Conservation (phyloP, 2,113 vertebrate genomes). For the Cryptotis parvus region DNA sequence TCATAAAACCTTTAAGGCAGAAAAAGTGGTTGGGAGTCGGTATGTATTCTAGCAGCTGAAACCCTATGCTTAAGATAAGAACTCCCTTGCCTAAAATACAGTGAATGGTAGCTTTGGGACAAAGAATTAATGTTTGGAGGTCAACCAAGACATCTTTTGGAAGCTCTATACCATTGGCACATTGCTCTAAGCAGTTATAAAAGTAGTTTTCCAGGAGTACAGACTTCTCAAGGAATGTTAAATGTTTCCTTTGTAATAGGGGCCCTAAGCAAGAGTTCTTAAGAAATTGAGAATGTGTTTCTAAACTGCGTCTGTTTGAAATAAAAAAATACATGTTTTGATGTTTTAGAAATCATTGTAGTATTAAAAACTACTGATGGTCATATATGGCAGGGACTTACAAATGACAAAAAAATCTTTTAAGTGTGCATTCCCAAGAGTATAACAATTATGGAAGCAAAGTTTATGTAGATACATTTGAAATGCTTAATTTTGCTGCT, state of each 20-base stretch:
- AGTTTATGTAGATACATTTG: background rate
- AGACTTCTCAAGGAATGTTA: background rate
- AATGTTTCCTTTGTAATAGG: background rate
- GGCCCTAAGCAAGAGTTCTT: background rate
- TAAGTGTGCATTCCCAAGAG: background rate
- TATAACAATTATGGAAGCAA: background rate
- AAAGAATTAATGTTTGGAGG: slow-evolving; percentile 57
- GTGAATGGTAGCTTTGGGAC: slow-evolving; percentile 48
- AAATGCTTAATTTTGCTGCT: background rate
- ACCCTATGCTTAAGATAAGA: slow-evolving; percentile 64
- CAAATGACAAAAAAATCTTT: background rate
- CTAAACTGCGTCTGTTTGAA: background rate
- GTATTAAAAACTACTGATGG: background rate
- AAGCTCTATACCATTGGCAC: slow-evolving; percentile 27
- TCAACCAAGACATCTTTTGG: slow-evolving; percentile 15
- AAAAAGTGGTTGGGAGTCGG: slow-evolving; percentile 58
- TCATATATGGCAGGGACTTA: background rate
- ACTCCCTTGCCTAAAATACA: slow-evolving; percentile 39
- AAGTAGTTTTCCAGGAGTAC: background rate
- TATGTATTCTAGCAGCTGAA: slow-evolving; percentile 59
- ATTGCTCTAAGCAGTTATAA: slow-evolving; percentile 19
- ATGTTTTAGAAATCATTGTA: background rate
- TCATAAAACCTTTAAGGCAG: slow-evolving; percentile 64
- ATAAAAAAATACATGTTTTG: background rate
- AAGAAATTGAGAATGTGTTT: background rate